These are phyloP conservation scores for Phymanthus crucifer DNA, from an alignment of 92 coral and sea anemone species.

Conservation along the genomic window DNA sequence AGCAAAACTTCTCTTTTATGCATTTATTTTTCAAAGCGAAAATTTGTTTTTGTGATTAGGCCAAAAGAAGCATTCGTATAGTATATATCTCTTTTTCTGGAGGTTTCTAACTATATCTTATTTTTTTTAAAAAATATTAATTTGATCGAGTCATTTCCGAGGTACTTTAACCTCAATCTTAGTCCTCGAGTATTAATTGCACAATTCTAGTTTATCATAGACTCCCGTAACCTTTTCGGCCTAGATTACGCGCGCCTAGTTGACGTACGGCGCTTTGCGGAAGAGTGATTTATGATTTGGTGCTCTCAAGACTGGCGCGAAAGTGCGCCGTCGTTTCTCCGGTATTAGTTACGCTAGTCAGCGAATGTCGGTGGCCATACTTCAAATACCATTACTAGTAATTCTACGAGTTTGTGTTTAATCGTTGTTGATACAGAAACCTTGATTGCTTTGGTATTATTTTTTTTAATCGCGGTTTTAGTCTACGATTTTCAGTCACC, in stretches of 20 bases:
- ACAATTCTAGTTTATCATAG: slow-evolving; percentile 23
- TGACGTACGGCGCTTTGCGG: slow-evolving; percentile 40
- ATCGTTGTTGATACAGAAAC: not conserved
- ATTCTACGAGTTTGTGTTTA: not conserved
- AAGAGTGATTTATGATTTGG: slow-evolving; percentile 68
- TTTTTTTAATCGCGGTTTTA: not conserved
- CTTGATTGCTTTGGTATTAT: not conserved
- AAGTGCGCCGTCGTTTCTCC: not conserved
- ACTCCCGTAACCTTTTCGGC: slow-evolving; percentile 26
- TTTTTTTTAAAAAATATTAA: not conserved
- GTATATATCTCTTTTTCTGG: too few species aligned
- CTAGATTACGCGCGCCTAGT: slow-evolving; percentile 15
- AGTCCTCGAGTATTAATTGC: not conserved
- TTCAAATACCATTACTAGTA: not conserved
- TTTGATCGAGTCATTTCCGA: not conserved
- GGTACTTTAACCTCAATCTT: not conserved
- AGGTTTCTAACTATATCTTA: not conserved
- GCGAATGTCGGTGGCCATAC: not conserved
- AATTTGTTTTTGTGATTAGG: too few species aligned
- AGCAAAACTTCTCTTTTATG: too few species aligned
- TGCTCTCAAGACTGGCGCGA: slow-evolving; percentile 15
- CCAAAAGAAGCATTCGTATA: too few species aligned
- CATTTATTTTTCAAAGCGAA: too few species aligned
- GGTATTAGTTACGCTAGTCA: not conserved
- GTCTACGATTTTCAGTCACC: not conserved